Percentiles rank a stretch among this genome's conserved stretches.
These are phyloP conservation scores for Oophaga pumilio DNA, from an alignment of 2,113 vertebrate genomes.

Conservation along the genomic window DNA sequence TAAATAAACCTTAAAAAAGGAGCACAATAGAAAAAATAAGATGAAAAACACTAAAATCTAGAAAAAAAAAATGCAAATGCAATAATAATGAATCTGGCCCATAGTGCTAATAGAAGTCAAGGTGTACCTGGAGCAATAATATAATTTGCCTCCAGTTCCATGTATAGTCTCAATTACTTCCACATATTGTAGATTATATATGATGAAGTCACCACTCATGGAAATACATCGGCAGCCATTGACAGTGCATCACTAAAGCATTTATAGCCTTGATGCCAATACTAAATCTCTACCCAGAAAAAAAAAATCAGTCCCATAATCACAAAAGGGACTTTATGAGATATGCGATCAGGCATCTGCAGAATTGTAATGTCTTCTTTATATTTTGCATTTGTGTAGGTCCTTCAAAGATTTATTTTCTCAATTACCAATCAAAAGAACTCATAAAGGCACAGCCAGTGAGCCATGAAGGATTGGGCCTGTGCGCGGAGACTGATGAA, in stretches of 20 bases:
- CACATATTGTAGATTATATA: conserved; percentile 38
- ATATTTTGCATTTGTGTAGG: conserved; percentile 65
- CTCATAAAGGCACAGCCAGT: conserved; percentile 63
- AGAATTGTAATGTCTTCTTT: conserved; percentile 64
- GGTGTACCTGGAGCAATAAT: background rate
- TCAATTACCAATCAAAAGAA: conserved; percentile 72
- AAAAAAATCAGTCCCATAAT: conserved; percentile 63
- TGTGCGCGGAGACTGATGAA: conserved; percentile 64
- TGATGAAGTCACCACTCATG: conserved; percentile 57
- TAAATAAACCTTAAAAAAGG: no score
- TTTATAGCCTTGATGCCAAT: conserved; percentile 60
- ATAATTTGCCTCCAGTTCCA: conserved; percentile 30
- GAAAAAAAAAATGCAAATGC: no score
- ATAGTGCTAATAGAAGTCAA: background rate
- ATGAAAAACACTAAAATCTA: no score
- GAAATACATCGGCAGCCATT: conserved; percentile 61
- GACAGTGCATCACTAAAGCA: conserved; percentile 61
- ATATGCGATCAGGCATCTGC: conserved; percentile 59
- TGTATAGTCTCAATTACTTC: conserved; percentile 7
- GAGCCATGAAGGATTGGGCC: conserved; percentile 65
- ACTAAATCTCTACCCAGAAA: conserved; percentile 58
- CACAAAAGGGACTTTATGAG: conserved; percentile 62
- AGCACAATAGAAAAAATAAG: no score
- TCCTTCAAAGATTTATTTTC: conserved; percentile 72
- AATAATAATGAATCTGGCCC: no score